phyloP scores from a whole-genome alignment of 2,113 vertebrate species.

The Zootoca vivipara region DNA sequence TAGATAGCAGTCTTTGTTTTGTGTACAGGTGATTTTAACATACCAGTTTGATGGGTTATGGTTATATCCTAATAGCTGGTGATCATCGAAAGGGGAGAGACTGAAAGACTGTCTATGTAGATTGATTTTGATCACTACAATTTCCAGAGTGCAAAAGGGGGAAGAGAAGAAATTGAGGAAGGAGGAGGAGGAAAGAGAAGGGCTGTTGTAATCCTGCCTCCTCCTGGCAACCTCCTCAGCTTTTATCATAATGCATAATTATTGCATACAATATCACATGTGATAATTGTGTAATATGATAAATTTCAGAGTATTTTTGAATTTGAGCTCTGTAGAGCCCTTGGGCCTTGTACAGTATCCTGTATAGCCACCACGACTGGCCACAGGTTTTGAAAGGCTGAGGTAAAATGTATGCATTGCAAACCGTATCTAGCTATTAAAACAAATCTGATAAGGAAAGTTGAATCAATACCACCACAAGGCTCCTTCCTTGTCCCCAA shows the following conservation, averaged over 20 bases:
- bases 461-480: too few species aligned
- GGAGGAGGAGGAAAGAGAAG: not conserved
- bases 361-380: too few species aligned
- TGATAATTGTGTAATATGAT: too few species aligned
- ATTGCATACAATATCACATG: too few species aligned
- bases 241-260: not conserved
- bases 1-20: not conserved
- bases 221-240: not conserved
- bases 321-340: too few species aligned
- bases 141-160: not conserved
- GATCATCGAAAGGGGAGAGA: not conserved
- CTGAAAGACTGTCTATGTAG: not conserved
- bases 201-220: not conserved
- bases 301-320: too few species aligned
- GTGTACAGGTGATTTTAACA: not conserved
- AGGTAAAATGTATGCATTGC: too few species aligned
- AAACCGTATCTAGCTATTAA: too few species aligned
- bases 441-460: too few species aligned
- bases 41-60: not conserved
- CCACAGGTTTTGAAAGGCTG: too few species aligned
- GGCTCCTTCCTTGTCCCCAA: too few species aligned
- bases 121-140: not conserved
- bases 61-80: not conserved
- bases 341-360: too few species aligned
- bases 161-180: not conserved